Evolutionary conservation across 2,888 invertebrate genomes (phyloP).

Genomic region (Athalia cordata): DNA sequence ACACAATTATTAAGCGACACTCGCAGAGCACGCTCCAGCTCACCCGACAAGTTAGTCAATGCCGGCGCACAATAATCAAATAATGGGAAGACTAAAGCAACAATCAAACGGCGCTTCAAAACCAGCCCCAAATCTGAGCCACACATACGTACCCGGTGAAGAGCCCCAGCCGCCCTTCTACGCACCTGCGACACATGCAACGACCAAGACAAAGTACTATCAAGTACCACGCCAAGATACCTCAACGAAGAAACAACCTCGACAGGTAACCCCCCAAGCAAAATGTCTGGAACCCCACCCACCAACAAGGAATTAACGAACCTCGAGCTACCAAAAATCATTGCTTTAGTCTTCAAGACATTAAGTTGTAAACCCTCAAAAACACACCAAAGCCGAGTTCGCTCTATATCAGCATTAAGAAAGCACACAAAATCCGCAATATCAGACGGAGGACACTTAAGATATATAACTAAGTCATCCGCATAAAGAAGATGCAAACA

Average conservation of each 20-base stretch:
- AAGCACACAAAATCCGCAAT: background rate
- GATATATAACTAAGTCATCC: conserved; percentile 28
- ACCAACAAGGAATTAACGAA: background rate
- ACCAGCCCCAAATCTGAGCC: background rate
- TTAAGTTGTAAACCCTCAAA: background rate
- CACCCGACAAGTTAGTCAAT: background rate
- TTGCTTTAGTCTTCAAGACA: no score
- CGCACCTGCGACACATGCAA: background rate
- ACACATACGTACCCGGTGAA: background rate
- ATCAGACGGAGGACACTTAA: background rate
- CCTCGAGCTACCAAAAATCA: background rate
- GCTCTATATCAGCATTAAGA: background rate
- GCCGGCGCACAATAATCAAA: conserved; percentile 17
- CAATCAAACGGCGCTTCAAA: conserved; percentile 2
- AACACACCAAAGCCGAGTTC: background rate
- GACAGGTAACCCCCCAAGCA: background rate
- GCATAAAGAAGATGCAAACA: conserved; percentile 5
- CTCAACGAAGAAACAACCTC: background rate
- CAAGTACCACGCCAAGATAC: conserved; percentile 1
- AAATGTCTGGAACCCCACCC: background rate
- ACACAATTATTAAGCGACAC: conserved; percentile 3
- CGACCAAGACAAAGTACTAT: conserved; percentile 14
- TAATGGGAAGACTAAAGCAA: conserved; percentile 18
- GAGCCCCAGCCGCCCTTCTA: background rate
- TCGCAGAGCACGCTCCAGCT: background rate